Base-by-base conservation (phyloP, 2,113 vertebrate genomes). In the Sporophila hypoxantha region DNA sequence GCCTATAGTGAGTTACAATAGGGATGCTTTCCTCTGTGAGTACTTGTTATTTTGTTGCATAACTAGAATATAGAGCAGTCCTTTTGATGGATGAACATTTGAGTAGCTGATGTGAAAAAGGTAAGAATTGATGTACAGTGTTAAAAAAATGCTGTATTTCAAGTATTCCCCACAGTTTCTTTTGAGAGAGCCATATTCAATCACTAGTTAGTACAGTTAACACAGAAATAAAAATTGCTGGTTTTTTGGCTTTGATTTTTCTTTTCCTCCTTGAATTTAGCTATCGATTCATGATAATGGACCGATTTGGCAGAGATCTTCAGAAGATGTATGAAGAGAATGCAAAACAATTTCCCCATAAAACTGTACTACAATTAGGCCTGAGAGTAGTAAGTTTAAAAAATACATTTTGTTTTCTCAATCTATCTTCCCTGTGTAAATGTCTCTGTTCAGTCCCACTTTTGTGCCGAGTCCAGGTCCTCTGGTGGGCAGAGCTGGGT, bases 251-350 rank as follows among this genome's bases (percentile, higher is more conserved):
- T 56, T 50, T 6, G 12, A 17, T 34, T 29, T 49, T 68, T 62
- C 55, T 42, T 49, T 8, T 10, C 21, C 4, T 10, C 27, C 14
- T 70, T 77, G 64, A 21, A 88, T 95, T 92, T 86, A 99, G 99
- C 89, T 99, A 99, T 39, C 97, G 99, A 77, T 99, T 99, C 96
- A 99, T 99, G 99, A 98, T 99, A 66, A 99, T 99, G 94, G 99
- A 99, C 93, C 95, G 99, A 87, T 98, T 99, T 81, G 99, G 98
- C 88, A 98, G 96, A 61, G 99, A 99, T 94, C 97, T 99, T 91
- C 99, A 99, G 97, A 99, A 99, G 95, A 97, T 97, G 85, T 98
- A 97, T 94, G 98, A 99, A 94, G 98, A 98, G 85, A 96, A 97
- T 71, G 98, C 96, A 79, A 98, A 95, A 81, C 96, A 49, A 17